Percentiles rank a stretch among this genome's conserved stretches.
These are phyloP conservation scores for Loripinus fragilis DNA, from an alignment of 2,888 invertebrate species.

Conservation along the genomic window DNA sequence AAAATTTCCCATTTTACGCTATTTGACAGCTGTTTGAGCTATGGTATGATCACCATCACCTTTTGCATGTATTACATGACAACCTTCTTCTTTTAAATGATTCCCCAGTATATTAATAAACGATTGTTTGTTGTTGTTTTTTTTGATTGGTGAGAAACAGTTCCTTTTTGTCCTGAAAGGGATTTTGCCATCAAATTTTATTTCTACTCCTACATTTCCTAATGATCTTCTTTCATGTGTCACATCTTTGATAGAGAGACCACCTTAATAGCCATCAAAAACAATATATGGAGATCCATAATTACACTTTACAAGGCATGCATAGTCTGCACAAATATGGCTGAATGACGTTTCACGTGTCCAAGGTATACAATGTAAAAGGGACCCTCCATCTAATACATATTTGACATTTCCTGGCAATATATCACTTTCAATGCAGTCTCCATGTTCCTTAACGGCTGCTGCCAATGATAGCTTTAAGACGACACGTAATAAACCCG, in stretches of 20 bases:
- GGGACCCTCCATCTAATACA: conserved; percentile 62
- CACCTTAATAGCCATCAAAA: conserved; percentile 67
- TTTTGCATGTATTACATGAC: conserved; percentile 47
- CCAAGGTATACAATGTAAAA: conserved; percentile 61
- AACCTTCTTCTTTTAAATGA: conserved; percentile 34
- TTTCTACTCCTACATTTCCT: conserved; percentile 36
- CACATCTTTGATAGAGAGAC: conserved; percentile 63
- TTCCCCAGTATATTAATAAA: conserved; percentile 57
- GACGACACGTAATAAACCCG: not conserved
- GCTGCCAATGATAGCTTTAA: not conserved
- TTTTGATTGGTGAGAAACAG: conserved; percentile 56
- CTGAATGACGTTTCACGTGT: conserved; percentile 43
- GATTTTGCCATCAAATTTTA: conserved; percentile 54
- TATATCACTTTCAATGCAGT: too few species aligned
- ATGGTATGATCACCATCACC: conserved; percentile 74
- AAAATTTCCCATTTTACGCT: too few species aligned
- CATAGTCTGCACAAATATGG: conserved; percentile 49
- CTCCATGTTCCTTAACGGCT: not conserved
- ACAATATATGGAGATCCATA: conserved; percentile 44
- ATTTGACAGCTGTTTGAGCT: too few species aligned
- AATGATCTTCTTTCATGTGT: conserved; percentile 58
- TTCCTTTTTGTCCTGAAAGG: conserved; percentile 59
- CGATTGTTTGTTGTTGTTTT: too few species aligned
- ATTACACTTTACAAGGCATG: conserved; percentile 38
- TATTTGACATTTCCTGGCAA: conserved; percentile 13